Base-by-base conservation (phyloP, 2,888 invertebrate species). In the Folsomia candida region DNA sequence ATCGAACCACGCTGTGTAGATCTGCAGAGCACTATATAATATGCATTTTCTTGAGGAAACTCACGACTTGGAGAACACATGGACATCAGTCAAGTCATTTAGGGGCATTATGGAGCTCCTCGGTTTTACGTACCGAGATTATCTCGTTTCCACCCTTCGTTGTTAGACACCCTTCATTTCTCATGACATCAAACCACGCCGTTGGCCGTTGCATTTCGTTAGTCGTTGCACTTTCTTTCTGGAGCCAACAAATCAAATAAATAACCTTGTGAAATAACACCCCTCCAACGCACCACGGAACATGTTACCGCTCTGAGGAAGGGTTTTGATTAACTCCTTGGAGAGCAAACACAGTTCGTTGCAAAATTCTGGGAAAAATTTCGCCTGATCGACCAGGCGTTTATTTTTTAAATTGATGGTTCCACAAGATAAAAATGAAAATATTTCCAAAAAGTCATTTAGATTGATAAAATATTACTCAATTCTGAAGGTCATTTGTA, bases 61-160 rank as follows among this genome's bases (percentile, higher is more conserved):
- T 37, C 37, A 9, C 37, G n/a, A n/a, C n/a, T 54, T 27, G 27
- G 28, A n/a, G 29, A 62, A 47, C 51, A 24, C 51, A 37, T 14
- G 22, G 24, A 37, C 37, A 64, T 64, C 63, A 47, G 51, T 64
- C 63, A 64, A 47, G 37, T 24, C 63, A 64, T 24, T 47, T 28
- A 6, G 22, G 4, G 18, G 25, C 59, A 25, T 59, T 22, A 57
- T 57, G 22, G 6, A 57, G 20, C 20, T 57, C 57, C 57, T 57
- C 61, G 4, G 26, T 29, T 14, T 28, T n/a, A 54, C 54, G 6
- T 54, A 54, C 20, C 6, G 4, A 20, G 54, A 54, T 54, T 54
- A 54, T 54, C 54, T 54, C 54, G 54, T 54, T 54, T 54, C 54
- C 54, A 54, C 54, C 54, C 54, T 54, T 54, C n/a, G 54, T 54